Evolutionary conservation across 2,888 invertebrate genomes (phyloP).

Genomic region (Scaptodrosophila latifasciaeformis): DNA sequence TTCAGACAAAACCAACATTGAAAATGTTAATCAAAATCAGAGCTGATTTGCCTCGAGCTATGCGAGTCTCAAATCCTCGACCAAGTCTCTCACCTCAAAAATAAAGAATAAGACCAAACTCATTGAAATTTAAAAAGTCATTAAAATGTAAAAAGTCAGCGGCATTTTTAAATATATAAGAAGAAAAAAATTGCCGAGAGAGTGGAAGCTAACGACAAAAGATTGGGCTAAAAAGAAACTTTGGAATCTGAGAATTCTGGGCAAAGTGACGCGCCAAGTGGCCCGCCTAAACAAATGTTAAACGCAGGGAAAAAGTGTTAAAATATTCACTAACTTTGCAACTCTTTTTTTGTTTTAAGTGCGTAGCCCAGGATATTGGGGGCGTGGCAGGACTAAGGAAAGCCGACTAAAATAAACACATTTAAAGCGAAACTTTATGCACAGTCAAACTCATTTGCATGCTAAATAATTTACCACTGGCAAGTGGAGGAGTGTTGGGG

Average conservation of each 20-base stretch:
- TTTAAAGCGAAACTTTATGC: slow-evolving; percentile 67
- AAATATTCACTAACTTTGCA: slow-evolving; percentile 68
- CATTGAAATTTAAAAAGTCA: slow-evolving; percentile 17
- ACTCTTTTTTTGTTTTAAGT: slow-evolving; percentile 66
- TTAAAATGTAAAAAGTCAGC: slow-evolving; percentile 16
- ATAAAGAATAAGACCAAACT: too few relatives aligned
- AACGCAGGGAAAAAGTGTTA: slow-evolving; percentile 61
- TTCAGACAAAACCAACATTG: too few relatives aligned
- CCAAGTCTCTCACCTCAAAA: too few relatives aligned
- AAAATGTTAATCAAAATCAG: too few relatives aligned
- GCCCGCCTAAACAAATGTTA: slow-evolving; percentile 60
- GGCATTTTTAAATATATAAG: too few relatives aligned
- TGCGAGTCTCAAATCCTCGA: too few relatives aligned
- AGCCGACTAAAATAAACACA: slow-evolving; percentile 66
- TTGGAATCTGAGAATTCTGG: not conserved
- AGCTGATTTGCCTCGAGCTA: too few relatives aligned
- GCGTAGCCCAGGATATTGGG: too few relatives aligned
- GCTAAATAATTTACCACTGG: slow-evolving; percentile 63
- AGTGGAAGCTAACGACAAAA: not conserved
- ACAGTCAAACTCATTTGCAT: slow-evolving; percentile 66
- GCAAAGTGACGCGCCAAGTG: slow-evolving; percentile 33
- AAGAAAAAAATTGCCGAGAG: slow-evolving; percentile 1
- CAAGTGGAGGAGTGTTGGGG: too few relatives aligned
- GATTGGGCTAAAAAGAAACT: too few relatives aligned
- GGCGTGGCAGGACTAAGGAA: slow-evolving; percentile 26